A percentile compares a stretch with the other conserved stretches of the same genome.
These are phyloP conservation scores for Brevimyrus niger DNA, from an alignment of 2,113 vertebrate species.

Conservation along the genomic window DNA sequence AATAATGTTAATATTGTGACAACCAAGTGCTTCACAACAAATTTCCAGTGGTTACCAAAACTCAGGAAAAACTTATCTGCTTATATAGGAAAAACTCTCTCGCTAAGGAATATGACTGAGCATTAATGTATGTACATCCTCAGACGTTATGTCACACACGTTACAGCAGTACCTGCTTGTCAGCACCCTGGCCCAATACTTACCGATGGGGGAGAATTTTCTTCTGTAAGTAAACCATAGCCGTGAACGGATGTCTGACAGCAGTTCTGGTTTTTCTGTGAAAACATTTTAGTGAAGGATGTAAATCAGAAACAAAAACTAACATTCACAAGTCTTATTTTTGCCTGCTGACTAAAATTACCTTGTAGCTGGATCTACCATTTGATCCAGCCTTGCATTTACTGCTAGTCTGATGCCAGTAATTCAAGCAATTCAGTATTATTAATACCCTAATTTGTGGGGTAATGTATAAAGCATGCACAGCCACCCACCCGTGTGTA, in stretches of 20 bases:
- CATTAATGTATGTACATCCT: neutral
- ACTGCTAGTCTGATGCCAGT: neutral
- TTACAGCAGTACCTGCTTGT: neutral
- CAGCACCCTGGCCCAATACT: constrained; percentile 20
- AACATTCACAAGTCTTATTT: neutral
- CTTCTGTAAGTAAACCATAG: constrained; percentile 85
- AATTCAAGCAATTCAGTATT: neutral
- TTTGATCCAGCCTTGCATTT: neutral
- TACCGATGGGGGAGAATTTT: constrained; percentile 79
- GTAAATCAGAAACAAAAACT: neutral
- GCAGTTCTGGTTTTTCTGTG: constrained; percentile 73
- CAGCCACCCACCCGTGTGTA: neutral
- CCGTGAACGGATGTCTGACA: constrained; percentile 72
- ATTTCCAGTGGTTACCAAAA: neutral
- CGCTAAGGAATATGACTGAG: neutral
- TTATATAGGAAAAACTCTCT: neutral
- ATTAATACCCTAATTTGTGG: neutral
- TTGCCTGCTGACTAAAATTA: neutral
- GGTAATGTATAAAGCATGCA: neutral
- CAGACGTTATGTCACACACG: neutral
- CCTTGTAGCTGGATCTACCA: neutral
- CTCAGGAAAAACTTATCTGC: neutral
- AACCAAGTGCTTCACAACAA: neutral
- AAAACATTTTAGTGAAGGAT: neutral
- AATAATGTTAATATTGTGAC: neutral